Evolutionary conservation across 2,797 vertebrate species (phyloP).

Genomic region (Pangasius krempfi): DNA sequence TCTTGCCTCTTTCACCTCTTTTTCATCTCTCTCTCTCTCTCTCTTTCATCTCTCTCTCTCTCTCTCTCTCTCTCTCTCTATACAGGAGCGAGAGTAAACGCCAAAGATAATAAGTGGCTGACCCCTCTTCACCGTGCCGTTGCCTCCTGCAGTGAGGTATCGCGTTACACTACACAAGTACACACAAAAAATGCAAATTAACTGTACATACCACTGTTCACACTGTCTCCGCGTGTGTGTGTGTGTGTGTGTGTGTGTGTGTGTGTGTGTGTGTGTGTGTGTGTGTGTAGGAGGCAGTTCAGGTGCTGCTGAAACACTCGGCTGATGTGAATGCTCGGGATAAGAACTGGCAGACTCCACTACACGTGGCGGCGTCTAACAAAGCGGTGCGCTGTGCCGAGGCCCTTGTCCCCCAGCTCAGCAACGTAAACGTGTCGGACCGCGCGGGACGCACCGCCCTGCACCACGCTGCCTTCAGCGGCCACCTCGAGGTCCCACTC

Average conservation of each 20-base stretch:
- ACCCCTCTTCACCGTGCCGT: conserved; percentile 98
- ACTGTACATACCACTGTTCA: conserved; percentile 12
- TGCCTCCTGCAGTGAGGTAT: conserved; percentile 98
- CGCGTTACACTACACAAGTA: conserved; percentile 28
- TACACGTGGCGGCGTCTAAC: conserved; percentile 95
- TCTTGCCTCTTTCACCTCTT: background rate
- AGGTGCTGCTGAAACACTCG: conserved; percentile 96
- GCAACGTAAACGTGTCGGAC: conserved; percentile 96
- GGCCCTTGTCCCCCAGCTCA: conserved; percentile 91
- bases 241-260: conserved; percentile 16
- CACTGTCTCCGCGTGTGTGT: background rate
- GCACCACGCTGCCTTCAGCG: conserved; percentile 97
- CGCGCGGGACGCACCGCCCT: conserved; percentile 92
- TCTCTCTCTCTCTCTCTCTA: background rate
- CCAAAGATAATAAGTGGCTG: conserved; percentile 99
- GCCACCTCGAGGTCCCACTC: conserved; percentile 88
- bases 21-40: background rate
- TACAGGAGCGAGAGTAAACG: conserved; percentile 98
- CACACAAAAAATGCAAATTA: background rate
- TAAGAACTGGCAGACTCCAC: conserved; percentile 98
- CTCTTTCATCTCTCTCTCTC: background rate
- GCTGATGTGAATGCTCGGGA: conserved; percentile 96
- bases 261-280: background rate
- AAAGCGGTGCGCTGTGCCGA: conserved; percentile 96
- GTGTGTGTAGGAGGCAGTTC: conserved; percentile 88